phyloP scores from a whole-genome alignment of 35 echinoderm and acorn worm species.

The Amphiura filiformis region DNA sequence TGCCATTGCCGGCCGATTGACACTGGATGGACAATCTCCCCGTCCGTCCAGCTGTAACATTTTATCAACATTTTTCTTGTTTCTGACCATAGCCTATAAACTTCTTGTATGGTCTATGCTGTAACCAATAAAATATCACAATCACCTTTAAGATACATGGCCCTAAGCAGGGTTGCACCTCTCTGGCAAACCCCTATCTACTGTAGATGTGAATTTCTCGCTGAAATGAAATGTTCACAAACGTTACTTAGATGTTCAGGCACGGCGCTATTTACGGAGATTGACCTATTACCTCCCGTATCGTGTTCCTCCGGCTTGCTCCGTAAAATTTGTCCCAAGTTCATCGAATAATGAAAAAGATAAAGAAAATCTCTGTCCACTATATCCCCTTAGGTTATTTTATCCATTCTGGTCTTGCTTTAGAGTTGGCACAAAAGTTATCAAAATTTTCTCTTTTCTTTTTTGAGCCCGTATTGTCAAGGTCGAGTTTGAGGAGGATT shows the following conservation, averaged over 20 bases:
- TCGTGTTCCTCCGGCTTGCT: no score
- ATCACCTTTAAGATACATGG: not conserved
- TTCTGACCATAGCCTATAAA: not conserved
- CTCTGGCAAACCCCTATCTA: not conserved
- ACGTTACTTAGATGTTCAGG: not conserved
- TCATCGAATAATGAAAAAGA: no score
- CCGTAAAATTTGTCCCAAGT: not conserved
- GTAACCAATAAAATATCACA: not conserved
- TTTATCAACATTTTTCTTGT: constrained; percentile 12
- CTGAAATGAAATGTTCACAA: not conserved
- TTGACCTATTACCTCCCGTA: not conserved
- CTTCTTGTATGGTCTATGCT: no score
- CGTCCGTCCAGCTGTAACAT: not conserved
- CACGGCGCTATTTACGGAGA: not conserved
- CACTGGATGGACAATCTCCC: not conserved
- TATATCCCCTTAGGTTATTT: not conserved
- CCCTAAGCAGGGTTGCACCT: not conserved
- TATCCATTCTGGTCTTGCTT: not conserved
- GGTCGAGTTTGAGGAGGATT: constrained; percentile 2
- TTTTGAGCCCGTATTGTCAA: not conserved
- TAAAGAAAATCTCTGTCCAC: not conserved
- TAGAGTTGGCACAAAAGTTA: not conserved
- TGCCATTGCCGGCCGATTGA: no score
- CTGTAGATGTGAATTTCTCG: not conserved
- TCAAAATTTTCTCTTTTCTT: not conserved